These are phyloP conservation scores for Nycticebus coucang DNA, from an alignment of 2,113 vertebrate species.

Conservation along the genomic window DNA sequence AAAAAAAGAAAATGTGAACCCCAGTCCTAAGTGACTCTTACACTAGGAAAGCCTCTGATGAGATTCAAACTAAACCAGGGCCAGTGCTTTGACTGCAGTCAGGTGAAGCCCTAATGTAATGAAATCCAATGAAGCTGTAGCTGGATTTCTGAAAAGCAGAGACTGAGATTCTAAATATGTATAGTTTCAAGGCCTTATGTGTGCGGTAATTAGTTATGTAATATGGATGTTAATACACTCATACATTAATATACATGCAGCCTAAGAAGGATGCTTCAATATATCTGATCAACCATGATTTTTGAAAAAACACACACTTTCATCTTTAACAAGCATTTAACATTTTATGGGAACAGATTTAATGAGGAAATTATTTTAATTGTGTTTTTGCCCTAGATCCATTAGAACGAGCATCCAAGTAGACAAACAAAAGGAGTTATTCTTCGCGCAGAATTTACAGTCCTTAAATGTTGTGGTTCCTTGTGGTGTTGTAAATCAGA, in stretches of 20 bases:
- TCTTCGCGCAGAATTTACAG: neutral
- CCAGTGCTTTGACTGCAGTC: neutral
- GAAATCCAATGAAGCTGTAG: neutral
- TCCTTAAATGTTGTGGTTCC: neutral
- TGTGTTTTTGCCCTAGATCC: neutral
- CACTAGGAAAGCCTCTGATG: neutral
- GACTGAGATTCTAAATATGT: neutral
- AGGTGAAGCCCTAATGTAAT: neutral
- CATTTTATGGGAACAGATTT: slow-evolving; percentile 37
- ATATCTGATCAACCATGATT: neutral
- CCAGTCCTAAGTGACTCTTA: neutral
- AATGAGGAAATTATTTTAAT: slow-evolving; percentile 36
- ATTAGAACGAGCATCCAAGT: neutral
- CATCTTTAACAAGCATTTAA: slow-evolving; percentile 46
- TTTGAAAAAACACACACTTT: neutral
- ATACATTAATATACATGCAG: neutral
- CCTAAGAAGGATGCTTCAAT: neutral
- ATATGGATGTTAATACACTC: neutral
- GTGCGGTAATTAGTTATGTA: neutral
- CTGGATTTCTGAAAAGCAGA: neutral
- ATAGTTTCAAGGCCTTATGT: neutral
- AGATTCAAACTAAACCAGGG: neutral
- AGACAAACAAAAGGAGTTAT: neutral
- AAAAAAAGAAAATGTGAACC: neutral
- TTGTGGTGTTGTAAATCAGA: neutral